These are phyloP conservation scores for Balearica regulorum DNA, from an alignment of 2,797 vertebrate genomes.

Conservation along the genomic window DNA sequence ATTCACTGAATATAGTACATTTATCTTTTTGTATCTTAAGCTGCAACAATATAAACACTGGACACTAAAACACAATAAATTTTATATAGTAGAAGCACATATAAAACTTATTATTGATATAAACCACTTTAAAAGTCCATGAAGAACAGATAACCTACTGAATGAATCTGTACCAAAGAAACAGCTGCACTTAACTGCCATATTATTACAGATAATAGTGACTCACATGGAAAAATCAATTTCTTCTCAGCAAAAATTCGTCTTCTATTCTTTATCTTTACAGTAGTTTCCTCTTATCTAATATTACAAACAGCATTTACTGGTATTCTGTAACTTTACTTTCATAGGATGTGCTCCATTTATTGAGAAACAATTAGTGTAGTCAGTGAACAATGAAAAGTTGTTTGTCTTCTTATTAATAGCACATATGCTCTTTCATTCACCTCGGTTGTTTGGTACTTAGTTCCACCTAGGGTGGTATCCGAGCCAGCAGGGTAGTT, in stretches of 20 bases:
- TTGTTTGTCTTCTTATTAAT: conserved; percentile 25
- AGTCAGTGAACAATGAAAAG: conserved; percentile 15
- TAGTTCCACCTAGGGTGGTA: background rate
- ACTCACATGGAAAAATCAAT: background rate
- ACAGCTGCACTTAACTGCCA: background rate
- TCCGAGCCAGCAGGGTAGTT: background rate
- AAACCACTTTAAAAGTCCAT: background rate
- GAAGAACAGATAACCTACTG: background rate
- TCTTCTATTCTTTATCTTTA: background rate
- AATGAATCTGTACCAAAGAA: background rate
- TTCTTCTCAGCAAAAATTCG: background rate
- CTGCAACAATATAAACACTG: background rate
- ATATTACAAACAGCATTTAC: background rate
- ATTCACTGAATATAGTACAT: background rate
- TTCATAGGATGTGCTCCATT: background rate
- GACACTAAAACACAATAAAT: background rate
- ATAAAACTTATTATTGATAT: background rate
- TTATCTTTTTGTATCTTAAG: background rate
- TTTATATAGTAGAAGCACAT: background rate
- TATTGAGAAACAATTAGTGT: conserved; percentile 45
- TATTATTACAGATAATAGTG: background rate
- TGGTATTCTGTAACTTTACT: background rate
- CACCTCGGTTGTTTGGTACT: background rate
- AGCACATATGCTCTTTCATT: background rate
- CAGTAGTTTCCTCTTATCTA: background rate